phyloP scores from a whole-genome alignment of 2,797 vertebrate species.

The Microcaecilia unicolor region DNA sequence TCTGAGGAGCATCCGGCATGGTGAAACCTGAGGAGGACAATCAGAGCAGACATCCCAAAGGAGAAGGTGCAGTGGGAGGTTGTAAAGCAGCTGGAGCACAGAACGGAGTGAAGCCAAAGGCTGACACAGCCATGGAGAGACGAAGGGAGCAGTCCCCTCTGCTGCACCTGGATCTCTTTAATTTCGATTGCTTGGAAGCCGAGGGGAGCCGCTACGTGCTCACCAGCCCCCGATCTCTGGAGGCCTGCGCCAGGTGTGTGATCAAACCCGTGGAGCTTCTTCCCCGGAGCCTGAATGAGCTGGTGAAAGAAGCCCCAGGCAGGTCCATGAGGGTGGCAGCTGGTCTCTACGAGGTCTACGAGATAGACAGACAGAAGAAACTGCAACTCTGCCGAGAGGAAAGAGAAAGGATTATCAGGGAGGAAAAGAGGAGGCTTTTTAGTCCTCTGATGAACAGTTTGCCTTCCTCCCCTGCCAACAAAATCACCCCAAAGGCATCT shows the following conservation, averaged over 20 bases:
- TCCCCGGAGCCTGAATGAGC: slow-evolving; percentile 69
- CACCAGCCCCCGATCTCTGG: slow-evolving; percentile 89
- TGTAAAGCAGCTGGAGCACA: slow-evolving; percentile 29
- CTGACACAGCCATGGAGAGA: slow-evolving; percentile 30
- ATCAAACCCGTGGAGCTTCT: slow-evolving; percentile 92
- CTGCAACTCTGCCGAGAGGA: slow-evolving; percentile 85
- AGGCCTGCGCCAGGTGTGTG: slow-evolving; percentile 87
- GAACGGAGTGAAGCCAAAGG: no score
- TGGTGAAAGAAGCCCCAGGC: slow-evolving; percentile 82
- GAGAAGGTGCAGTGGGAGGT: slow-evolving; percentile 1
- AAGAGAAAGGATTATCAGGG: slow-evolving; percentile 79
- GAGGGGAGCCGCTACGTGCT: slow-evolving; percentile 94
- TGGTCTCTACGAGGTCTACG: slow-evolving; percentile 84
- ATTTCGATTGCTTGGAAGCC: slow-evolving; percentile 82
- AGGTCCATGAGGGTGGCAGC: slow-evolving; percentile 86
- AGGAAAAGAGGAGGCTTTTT: slow-evolving; percentile 80
- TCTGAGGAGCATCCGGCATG: slow-evolving; percentile 46
- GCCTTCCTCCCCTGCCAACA: slow-evolving; percentile 25
- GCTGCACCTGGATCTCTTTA: slow-evolving; percentile 87
- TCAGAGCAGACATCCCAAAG: slow-evolving; percentile 38
- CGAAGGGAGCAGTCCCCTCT: slow-evolving; percentile 59
- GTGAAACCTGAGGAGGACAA: slow-evolving; percentile 67
- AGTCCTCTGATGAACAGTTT: slow-evolving; percentile 40
- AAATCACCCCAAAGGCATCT: slow-evolving; percentile 29
- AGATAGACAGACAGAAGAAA: slow-evolving; percentile 77